These are phyloP conservation scores for Lepidurus couesii DNA, from an alignment of 1,140 invertebrate genomes.

Conservation along the genomic window DNA sequence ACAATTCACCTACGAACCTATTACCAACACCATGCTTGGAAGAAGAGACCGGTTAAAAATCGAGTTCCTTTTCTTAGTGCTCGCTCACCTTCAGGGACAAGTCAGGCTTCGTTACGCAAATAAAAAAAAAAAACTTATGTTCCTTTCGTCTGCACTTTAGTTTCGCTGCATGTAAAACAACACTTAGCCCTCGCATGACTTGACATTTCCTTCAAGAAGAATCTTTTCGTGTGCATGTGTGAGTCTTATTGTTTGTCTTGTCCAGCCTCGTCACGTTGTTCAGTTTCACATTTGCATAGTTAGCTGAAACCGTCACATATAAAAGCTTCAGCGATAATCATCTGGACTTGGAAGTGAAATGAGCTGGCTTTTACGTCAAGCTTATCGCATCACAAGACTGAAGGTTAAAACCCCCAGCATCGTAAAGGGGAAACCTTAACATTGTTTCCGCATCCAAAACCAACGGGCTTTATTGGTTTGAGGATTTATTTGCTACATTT, in stretches of 20 bases:
- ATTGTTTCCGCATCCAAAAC: conserved; percentile 11
- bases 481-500: neutral
- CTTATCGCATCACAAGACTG: neutral
- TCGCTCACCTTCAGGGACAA: neutral
- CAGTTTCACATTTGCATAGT: neutral
- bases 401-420: neutral
- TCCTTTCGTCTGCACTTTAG: neutral
- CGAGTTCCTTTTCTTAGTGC: neutral
- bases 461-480: neutral
- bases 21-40: neutral
- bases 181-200: conserved; percentile 10
- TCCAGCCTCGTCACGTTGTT: neutral
- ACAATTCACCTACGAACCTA: too few species aligned
- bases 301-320: neutral
- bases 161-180: neutral
- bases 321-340: neutral
- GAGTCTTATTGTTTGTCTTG: neutral
- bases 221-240: neutral
- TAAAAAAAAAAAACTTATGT: neutral
- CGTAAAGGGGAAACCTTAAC: neutral
- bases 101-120: neutral
- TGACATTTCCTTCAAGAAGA: neutral
- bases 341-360: neutral
- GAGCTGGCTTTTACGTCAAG: neutral
- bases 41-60: neutral